Conservation (phyloP, 1,140 invertebrate genomes). For the Procambarus clarkii region DNA sequence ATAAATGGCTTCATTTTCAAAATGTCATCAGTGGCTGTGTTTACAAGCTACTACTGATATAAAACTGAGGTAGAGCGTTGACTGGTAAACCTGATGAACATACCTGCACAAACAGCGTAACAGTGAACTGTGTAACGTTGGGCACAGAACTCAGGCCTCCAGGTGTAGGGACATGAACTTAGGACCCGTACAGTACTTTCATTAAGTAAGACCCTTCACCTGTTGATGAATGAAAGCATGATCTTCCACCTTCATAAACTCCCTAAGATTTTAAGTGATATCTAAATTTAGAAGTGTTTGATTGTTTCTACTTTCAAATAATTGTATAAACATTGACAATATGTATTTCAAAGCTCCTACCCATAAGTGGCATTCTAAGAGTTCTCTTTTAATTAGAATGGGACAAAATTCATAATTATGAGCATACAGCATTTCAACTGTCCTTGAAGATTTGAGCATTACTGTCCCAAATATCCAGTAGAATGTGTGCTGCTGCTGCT, state of each 20-base stretch:
- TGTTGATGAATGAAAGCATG: conserved; percentile 39
- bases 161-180: conserved; percentile 65
- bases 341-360: not conserved
- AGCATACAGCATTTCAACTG: conserved; percentile 23
- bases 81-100: conserved; percentile 69
- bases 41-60: conserved; percentile 70
- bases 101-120: conserved; percentile 67
- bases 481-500: conserved; percentile 9
- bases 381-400: not conserved
- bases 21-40: conserved; percentile 65
- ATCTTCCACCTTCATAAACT: conserved; percentile 53
- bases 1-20: conserved; percentile 57
- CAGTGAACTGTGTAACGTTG: conserved; percentile 64
- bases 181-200: conserved; percentile 67
- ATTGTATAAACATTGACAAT: not conserved
- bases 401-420: conserved; percentile 31
- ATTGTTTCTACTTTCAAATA: not conserved
- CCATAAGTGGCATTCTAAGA: not conserved
- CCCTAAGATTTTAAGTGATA: conserved; percentile 33
- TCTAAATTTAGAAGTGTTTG: not conserved
- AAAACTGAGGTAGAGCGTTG: conserved; percentile 71
- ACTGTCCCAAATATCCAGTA: conserved; percentile 49
- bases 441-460: conserved; percentile 17
- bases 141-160: conserved; percentile 61
- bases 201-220: conserved; percentile 66